A percentile compares a stretch with the other conserved stretches of the same genome.
Conservation (phyloP, 2,113 vertebrate genomes). For the Brevimyrus niger region DNA sequence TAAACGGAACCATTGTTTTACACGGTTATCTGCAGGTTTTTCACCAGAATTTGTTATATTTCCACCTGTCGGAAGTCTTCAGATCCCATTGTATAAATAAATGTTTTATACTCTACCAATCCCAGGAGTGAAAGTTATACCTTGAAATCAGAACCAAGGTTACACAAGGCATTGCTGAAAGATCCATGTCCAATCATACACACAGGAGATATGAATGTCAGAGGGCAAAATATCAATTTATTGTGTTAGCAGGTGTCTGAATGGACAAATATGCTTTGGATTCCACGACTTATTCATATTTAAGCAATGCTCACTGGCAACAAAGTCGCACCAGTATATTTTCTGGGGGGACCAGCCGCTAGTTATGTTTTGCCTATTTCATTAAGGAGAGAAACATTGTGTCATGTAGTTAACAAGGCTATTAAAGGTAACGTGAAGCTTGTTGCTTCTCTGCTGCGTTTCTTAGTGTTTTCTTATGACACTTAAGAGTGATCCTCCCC, state of each 20-base stretch:
- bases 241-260: not conserved
- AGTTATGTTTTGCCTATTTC: not conserved
- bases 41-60: not conserved
- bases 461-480: not conserved
- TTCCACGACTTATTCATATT: not conserved
- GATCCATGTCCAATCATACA: not conserved
- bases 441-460: not conserved
- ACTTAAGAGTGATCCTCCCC: not conserved
- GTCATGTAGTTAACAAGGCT: not conserved
- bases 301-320: not conserved
- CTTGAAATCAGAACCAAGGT: not conserved
- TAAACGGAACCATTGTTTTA: not conserved
- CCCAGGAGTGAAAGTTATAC: not conserved
- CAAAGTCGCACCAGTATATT: not conserved
- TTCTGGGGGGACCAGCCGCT: not conserved
- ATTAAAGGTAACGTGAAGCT: not conserved
- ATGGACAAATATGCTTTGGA: not conserved
- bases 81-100: not conserved
- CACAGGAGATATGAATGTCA: not conserved
- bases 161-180: not conserved
- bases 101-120: not conserved
- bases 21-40: not conserved
- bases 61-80: not conserved
- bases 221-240: conserved; percentile 5
- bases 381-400: not conserved